Base-by-base conservation (phyloP, 2,797 vertebrate genomes). In the Gymnodraco acuticeps region DNA sequence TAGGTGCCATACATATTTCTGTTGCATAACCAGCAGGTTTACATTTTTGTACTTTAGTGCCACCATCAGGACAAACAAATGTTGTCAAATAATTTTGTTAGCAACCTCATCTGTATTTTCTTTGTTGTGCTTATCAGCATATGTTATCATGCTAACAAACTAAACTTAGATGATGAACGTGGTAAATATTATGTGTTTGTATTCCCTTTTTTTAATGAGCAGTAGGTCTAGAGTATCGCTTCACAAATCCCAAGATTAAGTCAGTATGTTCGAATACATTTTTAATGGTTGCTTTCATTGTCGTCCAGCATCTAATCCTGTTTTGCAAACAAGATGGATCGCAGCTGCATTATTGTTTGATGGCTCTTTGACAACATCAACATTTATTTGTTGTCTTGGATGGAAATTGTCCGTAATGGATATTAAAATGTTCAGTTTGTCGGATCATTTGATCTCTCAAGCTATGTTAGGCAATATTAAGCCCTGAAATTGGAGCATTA, bases 401-500 rank as follows among this genome's bases (percentile, higher is more conserved):
- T 16, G 50, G 15, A 5, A 47, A 41, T 23, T 76, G 38, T 38
- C 54, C 62, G 46, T 62, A 31, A 62, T 56, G 3, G 45, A 67
- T 19, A 27, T 46, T 8, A 45, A 23, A 43, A 48, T 17, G 1
- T 15, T 8, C 45, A 27, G 19, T 54, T 48, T 55, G 6, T 62
- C 27, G 46, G 13, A 55, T 23, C 33, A 47, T 19, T 47, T 15
- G 10, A 50, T 46, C 54, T 48, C 15, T 56, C 4, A 33, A 20
- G 27, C 31, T 38, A 38, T 38, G 33, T 38, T 38, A 38, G 52
- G 14, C n/a, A 54, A 33, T 66, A 54, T 54, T 56, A 47, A 67
- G 58, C 70, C 54, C 64, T 70, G 42, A 81, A 77, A 65, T 64
- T 12, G 1, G 42, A 63, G 31, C 47, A 75, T 69, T 27, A 10